Evolutionary conservation across 2,888 invertebrate genomes (phyloP), one percentile per base, ranked within the genome.

Genomic region (Parapristionchus giblindavisi): DNA sequence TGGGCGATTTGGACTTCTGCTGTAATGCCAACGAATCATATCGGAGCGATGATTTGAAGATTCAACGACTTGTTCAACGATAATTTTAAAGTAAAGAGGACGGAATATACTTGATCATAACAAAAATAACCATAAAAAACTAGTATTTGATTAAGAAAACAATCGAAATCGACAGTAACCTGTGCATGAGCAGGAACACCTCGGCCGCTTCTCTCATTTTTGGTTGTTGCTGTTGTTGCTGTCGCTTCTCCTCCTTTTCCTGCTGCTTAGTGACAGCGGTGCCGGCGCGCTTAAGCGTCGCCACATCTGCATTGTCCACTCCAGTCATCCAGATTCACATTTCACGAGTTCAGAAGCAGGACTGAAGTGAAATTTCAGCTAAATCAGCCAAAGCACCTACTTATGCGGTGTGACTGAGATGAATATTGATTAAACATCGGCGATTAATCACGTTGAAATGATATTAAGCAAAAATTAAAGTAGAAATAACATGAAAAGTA

Each of bases 81-180:
- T n/a, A n/a, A n/a, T n/a, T n/a, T n/a, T n/a, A n/a, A n/a, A n/a
- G n/a, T n/a, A n/a, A n/a, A n/a, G n/a, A n/a, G n/a, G n/a, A n/a
- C n/a, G n/a, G n/a, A n/a, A n/a, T n/a, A n/a, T n/a, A n/a, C n/a
- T n/a, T n/a, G n/a, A n/a, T n/a, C n/a, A n/a, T n/a, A n/a, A n/a
- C n/a, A n/a, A n/a, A n/a, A n/a, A n/a, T n/a, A n/a, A n/a, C n/a
- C n/a, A n/a, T n/a, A n/a, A n/a, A n/a, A n/a, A n/a, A n/a, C n/a
- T 48, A 14, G 11, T 14, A 48, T 48, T 48, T 48, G 11, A 48
- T 14, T 14, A 48, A 48, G 21, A 21, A 48, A 21, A 48, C 48
- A 48, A 14, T 14, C 48, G 11, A 14, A 91, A 93, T 91, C 48
- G 92, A 91, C 85, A 92, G 91, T 80, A 75, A 91, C 91, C 79